Conservation (phyloP, 2,113 vertebrate genomes). For the Peromyscus maniculatus region DNA sequence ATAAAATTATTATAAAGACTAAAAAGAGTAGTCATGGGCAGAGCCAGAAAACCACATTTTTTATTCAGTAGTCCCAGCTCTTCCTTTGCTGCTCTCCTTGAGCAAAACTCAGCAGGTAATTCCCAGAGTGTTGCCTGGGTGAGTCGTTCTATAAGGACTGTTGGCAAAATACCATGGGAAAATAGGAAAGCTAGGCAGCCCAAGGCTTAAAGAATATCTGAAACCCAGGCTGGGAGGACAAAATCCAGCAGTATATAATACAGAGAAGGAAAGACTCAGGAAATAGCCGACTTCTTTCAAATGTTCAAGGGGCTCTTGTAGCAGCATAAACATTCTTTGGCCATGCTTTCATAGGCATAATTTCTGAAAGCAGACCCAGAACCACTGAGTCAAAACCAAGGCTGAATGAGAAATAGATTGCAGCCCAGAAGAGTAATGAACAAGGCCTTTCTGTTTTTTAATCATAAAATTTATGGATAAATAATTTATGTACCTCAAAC, state of each 20-base stretch:
- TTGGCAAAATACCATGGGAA: constrained; percentile 12
- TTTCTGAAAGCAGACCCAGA: constrained; percentile 32
- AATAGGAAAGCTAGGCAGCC: not conserved
- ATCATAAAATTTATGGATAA: constrained; percentile 12
- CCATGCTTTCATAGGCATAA: not conserved
- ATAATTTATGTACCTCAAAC: constrained; percentile 20
- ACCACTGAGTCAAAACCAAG: not conserved
- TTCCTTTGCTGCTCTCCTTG: not conserved
- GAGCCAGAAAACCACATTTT: not conserved
- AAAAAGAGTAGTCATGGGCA: not conserved
- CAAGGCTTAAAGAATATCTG: not conserved
- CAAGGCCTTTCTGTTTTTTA: constrained; percentile 10
- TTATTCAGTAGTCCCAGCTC: not conserved
- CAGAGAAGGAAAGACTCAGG: not conserved
- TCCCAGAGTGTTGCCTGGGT: not conserved
- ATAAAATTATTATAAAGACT: not conserved
- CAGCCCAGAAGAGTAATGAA: not conserved
- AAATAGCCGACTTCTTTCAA: constrained; percentile 21
- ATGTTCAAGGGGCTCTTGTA: not conserved
- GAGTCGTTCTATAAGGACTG: constrained; percentile 10
- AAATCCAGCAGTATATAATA: not conserved
- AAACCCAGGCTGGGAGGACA: not conserved
- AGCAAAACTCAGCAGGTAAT: not conserved
- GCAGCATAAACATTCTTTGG: not conserved
- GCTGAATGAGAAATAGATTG: constrained; percentile 28